Evolutionary conservation across 2,888 invertebrate genomes (phyloP), one percentile per base, ranked within the genome.

Genomic region (Criorhina ranunculi): DNA sequence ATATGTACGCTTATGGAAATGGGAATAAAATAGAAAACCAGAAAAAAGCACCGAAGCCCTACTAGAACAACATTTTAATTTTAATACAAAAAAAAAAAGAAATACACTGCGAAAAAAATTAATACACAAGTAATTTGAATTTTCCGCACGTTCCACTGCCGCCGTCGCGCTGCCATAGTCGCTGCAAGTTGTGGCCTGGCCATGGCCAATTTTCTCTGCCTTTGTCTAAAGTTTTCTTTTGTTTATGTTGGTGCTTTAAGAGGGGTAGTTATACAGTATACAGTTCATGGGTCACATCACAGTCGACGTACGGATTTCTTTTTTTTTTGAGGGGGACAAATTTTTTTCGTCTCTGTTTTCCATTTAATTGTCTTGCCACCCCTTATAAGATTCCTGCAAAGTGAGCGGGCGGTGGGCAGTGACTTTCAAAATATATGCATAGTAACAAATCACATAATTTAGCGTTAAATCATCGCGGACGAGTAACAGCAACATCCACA

Each of bases 51-150:
- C 53, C 51, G 83, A 86, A 86, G 62, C 78, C 75, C 55, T 76
- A 86, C 60, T 76, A 86, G 49, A 79, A 75, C 46, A 46, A 55
- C 49, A 75, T 86, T 86, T 83, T 83, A 77, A 78, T 82, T 86
- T 82, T 75, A 78, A 86, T 79, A n/a, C n/a, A n/a, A 83, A 82
- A 82, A 67, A 73, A 70, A 76, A 53, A 53, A 49, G 29, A 79
- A 75, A 73, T 59, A 70, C 60, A 51, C 82, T 66, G 62, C 57
- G 73, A 70, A 83, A 83, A 86, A 86, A 83, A 86, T 73, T 79
- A 77, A 83, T 79, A 78, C 51, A 75, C 70, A 86, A 82, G 73
- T 78, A 81, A 86, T 86, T 86, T 86, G 86, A 86, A 86, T 86
- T 86, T 81, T 86, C 86, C 67, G 72, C 86, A 86, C 86, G 86